These are phyloP conservation scores for Morinoia aosen DNA, from an alignment of 2,888 invertebrate genomes.

Conservation along the genomic window DNA sequence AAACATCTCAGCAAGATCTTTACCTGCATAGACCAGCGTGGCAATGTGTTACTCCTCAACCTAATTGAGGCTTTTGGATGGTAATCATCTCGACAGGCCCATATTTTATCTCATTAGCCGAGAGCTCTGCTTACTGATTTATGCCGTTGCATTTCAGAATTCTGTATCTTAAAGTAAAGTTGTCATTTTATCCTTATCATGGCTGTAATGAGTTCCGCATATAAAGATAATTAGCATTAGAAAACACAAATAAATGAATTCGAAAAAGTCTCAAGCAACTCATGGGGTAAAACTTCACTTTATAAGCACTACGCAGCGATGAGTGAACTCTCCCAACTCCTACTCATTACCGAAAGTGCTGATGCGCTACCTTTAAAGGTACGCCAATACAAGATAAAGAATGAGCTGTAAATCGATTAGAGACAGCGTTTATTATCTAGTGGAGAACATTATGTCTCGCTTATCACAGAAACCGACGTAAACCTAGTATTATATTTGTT, in stretches of 20 bases:
- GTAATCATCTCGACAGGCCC: background rate
- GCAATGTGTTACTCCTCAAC: background rate
- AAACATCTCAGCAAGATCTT: background rate
- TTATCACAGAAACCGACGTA: background rate
- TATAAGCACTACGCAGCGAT: background rate
- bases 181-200: background rate
- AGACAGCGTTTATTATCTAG: background rate
- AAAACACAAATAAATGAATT: background rate
- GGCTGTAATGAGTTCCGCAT: background rate
- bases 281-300: background rate
- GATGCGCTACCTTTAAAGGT: background rate
- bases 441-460: background rate
- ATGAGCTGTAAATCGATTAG: background rate
- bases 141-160: background rate
- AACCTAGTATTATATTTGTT: background rate
- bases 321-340: background rate
- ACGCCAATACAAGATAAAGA: background rate
- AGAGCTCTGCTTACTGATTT: background rate
- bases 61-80: background rate
- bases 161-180: background rate
- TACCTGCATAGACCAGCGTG: background rate
- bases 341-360: background rate
- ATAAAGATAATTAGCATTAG: background rate
- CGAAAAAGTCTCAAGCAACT: background rate
- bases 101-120: background rate